These are phyloP conservation scores for Pteropus rufus DNA, from an alignment of 2,797 vertebrate genomes.

Conservation along the genomic window DNA sequence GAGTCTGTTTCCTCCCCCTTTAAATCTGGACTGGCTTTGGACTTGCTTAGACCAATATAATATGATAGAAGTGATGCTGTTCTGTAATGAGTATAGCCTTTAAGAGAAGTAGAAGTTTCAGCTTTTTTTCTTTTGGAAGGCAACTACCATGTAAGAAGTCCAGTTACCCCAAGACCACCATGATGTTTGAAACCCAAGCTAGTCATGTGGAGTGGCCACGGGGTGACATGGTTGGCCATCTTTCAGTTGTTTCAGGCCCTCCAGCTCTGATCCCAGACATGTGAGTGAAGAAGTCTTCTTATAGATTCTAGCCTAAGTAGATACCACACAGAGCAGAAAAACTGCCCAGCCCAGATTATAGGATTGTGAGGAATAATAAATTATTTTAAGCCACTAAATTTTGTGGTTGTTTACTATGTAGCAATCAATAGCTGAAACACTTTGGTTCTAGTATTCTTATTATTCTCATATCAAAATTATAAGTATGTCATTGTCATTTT, in stretches of 20 bases:
- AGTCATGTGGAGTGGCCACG: not conserved
- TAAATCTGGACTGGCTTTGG: not conserved
- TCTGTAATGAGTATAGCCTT: not conserved
- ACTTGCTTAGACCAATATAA: not conserved
- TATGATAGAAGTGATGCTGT: not conserved
- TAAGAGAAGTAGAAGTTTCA: not conserved
- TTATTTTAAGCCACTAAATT: not conserved
- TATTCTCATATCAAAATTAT: not conserved
- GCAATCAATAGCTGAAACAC: not conserved
- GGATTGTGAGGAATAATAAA: not conserved
- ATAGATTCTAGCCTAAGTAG: not conserved
- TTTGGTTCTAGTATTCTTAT: not conserved
- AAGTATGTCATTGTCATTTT: not conserved
- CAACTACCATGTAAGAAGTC: not conserved
- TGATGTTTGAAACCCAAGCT: not conserved
- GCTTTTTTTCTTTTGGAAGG: not conserved
- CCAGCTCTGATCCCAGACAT: not conserved
- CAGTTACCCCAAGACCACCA: not conserved
- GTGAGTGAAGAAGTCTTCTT: not conserved
- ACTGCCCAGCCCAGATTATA: not conserved
- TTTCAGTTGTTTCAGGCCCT: not conserved
- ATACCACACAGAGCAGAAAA: not conserved
- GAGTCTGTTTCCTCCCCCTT: not conserved
- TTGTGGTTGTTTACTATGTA: not conserved
- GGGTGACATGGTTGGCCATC: not conserved